Evolutionary conservation across 2,888 invertebrate genomes (phyloP).

Genomic region (Drosophila formosana): DNA sequence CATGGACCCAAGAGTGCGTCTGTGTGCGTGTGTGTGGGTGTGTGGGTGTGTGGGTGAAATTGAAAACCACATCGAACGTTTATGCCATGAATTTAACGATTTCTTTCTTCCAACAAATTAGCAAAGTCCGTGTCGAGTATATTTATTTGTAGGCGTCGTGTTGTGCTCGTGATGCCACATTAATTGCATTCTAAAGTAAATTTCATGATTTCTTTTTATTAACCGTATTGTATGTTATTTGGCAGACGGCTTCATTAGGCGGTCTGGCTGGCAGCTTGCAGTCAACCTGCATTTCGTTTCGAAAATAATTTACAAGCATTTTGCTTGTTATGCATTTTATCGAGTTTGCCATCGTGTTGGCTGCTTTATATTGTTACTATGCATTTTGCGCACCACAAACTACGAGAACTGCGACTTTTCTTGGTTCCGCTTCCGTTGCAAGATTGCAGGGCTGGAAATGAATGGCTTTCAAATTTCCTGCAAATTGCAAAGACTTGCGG

Average conservation of each 20-base stretch:
- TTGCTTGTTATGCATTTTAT: not conserved
- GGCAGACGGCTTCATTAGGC: conserved; percentile 13
- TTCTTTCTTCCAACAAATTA: conserved; percentile 22
- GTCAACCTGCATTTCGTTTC: not conserved
- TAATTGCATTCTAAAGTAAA: conserved; percentile 32
- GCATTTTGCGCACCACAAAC: not conserved
- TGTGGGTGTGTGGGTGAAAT: conserved; percentile 20
- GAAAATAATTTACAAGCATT: not conserved
- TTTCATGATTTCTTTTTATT: not conserved
- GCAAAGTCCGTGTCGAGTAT: not conserved
- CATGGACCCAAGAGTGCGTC: not conserved
- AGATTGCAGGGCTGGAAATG: conserved; percentile 3
- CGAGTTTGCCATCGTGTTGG: not conserved
- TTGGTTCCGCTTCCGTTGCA: conserved; percentile 4
- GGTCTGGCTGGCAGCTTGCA: conserved; percentile 14
- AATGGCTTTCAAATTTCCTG: not conserved
- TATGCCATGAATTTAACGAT: conserved; percentile 23
- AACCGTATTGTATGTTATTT: conserved; percentile 7
- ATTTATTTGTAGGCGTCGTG: not conserved
- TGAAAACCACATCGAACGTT: conserved; percentile 27
- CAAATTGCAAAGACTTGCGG: not conserved
- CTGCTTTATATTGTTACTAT: not conserved
- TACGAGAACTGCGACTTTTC: not conserved
- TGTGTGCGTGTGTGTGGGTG: not conserved
- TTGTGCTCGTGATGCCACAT: conserved; percentile 23